Conservation (phyloP, 2,888 invertebrate genomes). For the Erebia palarica region DNA sequence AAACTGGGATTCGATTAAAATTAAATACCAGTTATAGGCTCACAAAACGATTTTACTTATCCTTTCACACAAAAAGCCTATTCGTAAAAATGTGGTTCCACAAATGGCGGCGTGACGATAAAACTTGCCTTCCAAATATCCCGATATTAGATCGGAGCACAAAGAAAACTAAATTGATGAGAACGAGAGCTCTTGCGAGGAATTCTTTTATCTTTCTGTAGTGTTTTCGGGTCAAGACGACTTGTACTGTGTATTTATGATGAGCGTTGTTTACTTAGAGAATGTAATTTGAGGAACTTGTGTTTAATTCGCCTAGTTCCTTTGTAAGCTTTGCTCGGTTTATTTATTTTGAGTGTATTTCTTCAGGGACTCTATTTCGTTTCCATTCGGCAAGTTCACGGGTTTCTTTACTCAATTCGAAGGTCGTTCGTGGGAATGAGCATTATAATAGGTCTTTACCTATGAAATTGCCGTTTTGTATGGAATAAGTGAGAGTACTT, state of each 20-base stretch:
- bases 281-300: slow-evolving; percentile 5
- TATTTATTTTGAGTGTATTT: too few species aligned
- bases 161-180: slow-evolving; percentile 22
- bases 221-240: slow-evolving; percentile 17
- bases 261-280: slow-evolving; percentile 13
- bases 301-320: background rate
- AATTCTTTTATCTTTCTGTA: slow-evolving; percentile 19
- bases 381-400: too few species aligned
- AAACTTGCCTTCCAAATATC: slow-evolving; percentile 13
- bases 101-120: slow-evolving; percentile 19
- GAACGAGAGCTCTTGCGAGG: slow-evolving; percentile 17
- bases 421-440: too few species aligned
- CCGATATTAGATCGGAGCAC: slow-evolving; percentile 18
- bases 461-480: too few species aligned
- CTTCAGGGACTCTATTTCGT: background rate
- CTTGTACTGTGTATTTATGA: slow-evolving; percentile 14
- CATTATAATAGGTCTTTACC: too few species aligned
- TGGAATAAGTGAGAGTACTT: too few species aligned
- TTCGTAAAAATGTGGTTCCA: slow-evolving; percentile 15
- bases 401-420: too few species aligned
- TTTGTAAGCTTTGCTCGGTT: background rate
- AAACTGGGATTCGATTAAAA: background rate
- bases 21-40: slow-evolving; percentile 2
- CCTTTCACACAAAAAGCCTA: slow-evolving; percentile 14
- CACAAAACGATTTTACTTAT: background rate